These are phyloP conservation scores for Ormyrus nitidulus DNA, from an alignment of 2,888 invertebrate species.

Conservation along the genomic window DNA sequence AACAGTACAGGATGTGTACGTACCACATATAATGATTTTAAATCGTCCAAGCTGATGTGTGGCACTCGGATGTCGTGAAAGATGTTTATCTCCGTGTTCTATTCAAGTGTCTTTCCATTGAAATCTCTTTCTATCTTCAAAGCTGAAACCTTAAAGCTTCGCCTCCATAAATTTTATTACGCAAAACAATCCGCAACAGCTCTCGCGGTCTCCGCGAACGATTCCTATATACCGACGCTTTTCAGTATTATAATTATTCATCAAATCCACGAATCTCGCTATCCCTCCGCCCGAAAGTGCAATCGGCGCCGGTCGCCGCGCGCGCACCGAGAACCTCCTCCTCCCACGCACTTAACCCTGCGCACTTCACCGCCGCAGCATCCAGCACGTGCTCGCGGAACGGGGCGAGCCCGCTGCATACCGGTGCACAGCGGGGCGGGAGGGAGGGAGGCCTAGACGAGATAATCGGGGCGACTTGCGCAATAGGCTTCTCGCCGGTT, in stretches of 20 bases:
- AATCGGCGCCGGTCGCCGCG: slow-evolving; percentile 6
- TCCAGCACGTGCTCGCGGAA: neutral
- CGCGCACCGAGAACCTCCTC: neutral
- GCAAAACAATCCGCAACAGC: too few species aligned
- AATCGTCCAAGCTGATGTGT: slow-evolving; percentile 2
- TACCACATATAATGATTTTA: slow-evolving; percentile 16
- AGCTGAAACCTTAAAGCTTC: neutral
- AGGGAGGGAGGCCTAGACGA: slow-evolving; percentile 30
- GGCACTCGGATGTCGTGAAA: slow-evolving; percentile 7
- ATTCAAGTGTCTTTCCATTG: slow-evolving; percentile 20
- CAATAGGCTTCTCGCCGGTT: slow-evolving; percentile 36
- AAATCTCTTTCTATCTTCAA: neutral
- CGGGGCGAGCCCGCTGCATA: slow-evolving; percentile 18
- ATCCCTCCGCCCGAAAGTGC: neutral
- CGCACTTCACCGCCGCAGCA: neutral
- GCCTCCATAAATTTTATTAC: too few species aligned
- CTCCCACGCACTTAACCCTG: slow-evolving; percentile 10
- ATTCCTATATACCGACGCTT: too few species aligned
- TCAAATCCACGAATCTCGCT: too few species aligned
- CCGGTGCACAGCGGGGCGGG: neutral
- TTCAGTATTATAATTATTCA: too few species aligned
- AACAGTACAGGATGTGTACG: slow-evolving; percentile 20
- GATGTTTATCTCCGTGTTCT: slow-evolving; percentile 25
- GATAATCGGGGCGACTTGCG: slow-evolving; percentile 41
- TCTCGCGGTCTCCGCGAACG: too few species aligned